These are phyloP conservation scores for Cyclina sinensis DNA, from an alignment of 1,140 invertebrate genomes.

Conservation along the genomic window DNA sequence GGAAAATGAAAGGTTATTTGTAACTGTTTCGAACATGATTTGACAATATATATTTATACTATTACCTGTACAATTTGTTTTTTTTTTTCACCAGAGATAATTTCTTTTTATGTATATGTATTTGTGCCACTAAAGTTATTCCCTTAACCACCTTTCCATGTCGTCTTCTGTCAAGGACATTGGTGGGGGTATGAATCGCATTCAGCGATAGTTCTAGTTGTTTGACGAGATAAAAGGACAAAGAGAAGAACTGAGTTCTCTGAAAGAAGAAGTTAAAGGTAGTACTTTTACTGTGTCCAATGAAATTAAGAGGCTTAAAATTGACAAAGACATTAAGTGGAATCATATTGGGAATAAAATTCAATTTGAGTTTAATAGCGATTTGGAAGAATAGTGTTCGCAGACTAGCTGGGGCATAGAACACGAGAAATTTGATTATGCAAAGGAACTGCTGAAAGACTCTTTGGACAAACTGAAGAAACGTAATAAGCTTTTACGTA, in stretches of 20 bases:
- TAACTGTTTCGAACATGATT: too few relatives aligned
- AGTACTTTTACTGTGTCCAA: background rate
- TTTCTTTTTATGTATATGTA: too few relatives aligned
- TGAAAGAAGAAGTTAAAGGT: conserved; percentile 34
- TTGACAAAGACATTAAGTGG: background rate
- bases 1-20: too few relatives aligned
- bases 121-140: too few relatives aligned
- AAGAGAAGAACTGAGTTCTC: background rate
- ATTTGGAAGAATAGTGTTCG: background rate
- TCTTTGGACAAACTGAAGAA: background rate
- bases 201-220: too few relatives aligned
- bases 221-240: background rate
- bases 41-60: too few relatives aligned
- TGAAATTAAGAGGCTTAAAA: background rate
- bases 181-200: too few relatives aligned
- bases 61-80: too few relatives aligned
- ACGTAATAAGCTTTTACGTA: conserved; percentile 26
- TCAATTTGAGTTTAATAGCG: conserved; percentile 26
- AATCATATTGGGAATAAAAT: conserved; percentile 21
- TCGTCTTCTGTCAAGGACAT: too few relatives aligned
- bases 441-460: background rate
- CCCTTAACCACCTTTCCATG: too few relatives aligned
- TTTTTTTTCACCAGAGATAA: too few relatives aligned
- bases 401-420: background rate
- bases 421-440: conserved; percentile 19